A percentile compares a stretch with the other conserved stretches of the same genome.
Conservation (phyloP, 2,797 vertebrate genomes). For the Amblyraja radiata region DNA sequence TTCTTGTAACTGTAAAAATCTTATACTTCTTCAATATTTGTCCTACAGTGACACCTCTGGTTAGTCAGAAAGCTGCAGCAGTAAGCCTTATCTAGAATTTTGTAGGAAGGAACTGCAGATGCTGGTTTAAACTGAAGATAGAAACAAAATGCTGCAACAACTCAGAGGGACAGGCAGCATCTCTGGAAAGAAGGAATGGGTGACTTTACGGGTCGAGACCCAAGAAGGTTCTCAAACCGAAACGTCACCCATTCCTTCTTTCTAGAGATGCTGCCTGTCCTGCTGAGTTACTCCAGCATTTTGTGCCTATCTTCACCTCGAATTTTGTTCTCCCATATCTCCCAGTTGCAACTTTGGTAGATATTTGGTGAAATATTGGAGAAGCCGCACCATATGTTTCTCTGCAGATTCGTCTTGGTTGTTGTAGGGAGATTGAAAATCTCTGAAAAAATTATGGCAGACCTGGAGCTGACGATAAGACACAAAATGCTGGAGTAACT, state of each 20-base stretch:
- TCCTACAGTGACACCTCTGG: slow-evolving; percentile 16
- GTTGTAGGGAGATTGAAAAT: background rate
- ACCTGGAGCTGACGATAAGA: background rate
- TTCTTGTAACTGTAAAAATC: background rate
- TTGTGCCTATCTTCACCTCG: background rate
- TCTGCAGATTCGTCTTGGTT: background rate
- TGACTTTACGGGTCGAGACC: too few species aligned
- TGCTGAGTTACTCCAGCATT: too few species aligned
- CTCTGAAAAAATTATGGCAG: background rate
- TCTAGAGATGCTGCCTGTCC: too few species aligned
- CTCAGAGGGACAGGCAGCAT: too few species aligned
- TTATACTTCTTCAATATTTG: background rate
- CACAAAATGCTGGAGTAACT: too few species aligned
- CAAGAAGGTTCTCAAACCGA: too few species aligned
- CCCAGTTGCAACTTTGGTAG: background rate
- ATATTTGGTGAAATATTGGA: background rate
- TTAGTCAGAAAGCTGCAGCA: background rate
- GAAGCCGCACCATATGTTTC: background rate
- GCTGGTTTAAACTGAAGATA: too few species aligned
- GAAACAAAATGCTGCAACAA: too few species aligned
- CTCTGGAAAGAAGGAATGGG: too few species aligned
- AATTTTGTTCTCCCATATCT: background rate
- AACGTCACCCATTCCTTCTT: too few species aligned
- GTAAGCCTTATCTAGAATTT: background rate
- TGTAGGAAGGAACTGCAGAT: too few species aligned